phyloP scores from a whole-genome alignment of 2,797 vertebrate species.

The Lutjanus argentimaculatus region DNA sequence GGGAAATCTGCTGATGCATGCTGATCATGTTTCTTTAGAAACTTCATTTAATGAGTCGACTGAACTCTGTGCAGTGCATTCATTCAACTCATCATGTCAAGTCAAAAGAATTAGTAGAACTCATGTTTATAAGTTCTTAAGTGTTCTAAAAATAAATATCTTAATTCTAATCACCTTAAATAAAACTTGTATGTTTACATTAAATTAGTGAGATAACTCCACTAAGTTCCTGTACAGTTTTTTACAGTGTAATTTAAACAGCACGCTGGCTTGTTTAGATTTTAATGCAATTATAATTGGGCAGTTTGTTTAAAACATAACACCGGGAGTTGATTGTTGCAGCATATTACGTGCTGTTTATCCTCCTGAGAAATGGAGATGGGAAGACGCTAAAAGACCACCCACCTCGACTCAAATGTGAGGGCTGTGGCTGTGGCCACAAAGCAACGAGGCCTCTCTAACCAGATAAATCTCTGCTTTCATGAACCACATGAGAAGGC shows the following conservation, averaged over 20 bases:
- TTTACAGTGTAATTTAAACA: conserved; percentile 38
- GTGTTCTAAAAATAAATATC: no score
- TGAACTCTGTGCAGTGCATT: no score
- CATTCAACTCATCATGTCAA: no score
- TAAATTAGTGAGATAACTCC: no score
- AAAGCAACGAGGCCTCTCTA: conserved; percentile 79
- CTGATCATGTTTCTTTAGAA: no score
- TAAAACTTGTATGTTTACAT: no score
- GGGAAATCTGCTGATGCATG: no score
- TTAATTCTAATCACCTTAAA: no score
- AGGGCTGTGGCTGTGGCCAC: conserved; percentile 74
- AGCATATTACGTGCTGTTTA: conserved; percentile 67
- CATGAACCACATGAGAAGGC: conserved; percentile 87
- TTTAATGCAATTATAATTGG: conserved; percentile 66
- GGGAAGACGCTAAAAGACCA: conserved; percentile 77
- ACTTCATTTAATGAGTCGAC: no score
- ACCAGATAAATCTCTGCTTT: conserved; percentile 88
- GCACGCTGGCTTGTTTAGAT: conserved; percentile 31
- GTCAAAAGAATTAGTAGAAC: no score
- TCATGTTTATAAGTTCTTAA: no score
- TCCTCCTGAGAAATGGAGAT: conserved; percentile 60
- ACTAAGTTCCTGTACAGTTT: no score
- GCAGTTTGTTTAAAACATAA: conserved; percentile 58
- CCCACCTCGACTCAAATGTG: conserved; percentile 78
- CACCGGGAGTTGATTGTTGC: conserved; percentile 56